Base-by-base conservation (phyloP, 2,797 vertebrate genomes). In the Arrhamphus sclerolepis region DNA sequence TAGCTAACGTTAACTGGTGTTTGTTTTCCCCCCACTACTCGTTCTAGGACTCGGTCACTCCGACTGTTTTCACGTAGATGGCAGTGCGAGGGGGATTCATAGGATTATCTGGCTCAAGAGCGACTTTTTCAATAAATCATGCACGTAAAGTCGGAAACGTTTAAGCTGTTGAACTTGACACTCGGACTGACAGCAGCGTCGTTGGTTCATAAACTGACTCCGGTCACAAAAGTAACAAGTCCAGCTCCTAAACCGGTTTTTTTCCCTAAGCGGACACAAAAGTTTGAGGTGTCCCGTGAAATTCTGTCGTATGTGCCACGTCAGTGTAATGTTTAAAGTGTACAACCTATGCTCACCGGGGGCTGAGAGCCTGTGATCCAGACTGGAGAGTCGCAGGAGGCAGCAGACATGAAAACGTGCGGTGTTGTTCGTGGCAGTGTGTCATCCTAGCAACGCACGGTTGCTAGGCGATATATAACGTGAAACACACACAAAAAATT, bases 381-480 rank as follows among this genome's bases (percentile, higher is more conserved):
- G 22, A 53, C 42, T 10, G 38, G 11, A 20, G 34, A 31, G 34
- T 20, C 24, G 2, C 34, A n/a, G 28, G 11, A 46, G 44, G 20
- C 3, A 28, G 40, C 17, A 19, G 39, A 44, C 2, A 18, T 24
- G 26, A 10, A 19, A 26, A 44, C 2, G 65, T 73, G 65, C 19
- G 72, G 43, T 56, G 31, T 51, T 53, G 72, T 65, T 53, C 55
- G 65, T 56, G 70, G 46, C 70, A 26, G 60, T 60, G 59, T 44
- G 56, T 74, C 26, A 61, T 52, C 83, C 57, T 85, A 77, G 85
- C 87, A 83, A 86, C 83, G 54, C 66, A 41, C 79, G 89, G 90
- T 92, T 92, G 91, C 91, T 90, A 90, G 85, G 92, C 84, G 71
- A 90, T 87, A 66, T 80, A 71, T 71, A 20, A 28, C 40, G 80